Base-by-base conservation (phyloP, 2,113 vertebrate species). In the Tyto alba region DNA sequence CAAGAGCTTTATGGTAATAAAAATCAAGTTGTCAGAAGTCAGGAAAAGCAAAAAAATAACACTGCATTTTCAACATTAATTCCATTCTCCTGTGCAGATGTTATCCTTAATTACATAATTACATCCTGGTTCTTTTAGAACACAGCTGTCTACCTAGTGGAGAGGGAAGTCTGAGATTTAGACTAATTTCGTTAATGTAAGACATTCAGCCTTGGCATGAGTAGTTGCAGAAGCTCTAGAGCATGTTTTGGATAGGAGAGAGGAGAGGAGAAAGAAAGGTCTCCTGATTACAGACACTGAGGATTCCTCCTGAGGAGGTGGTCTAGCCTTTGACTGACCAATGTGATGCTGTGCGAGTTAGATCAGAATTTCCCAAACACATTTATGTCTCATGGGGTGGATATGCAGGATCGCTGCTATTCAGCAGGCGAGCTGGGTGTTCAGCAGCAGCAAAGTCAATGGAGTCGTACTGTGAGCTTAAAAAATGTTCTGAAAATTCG, bases 91-190 rank as follows among this genome's bases (percentile, higher is more conserved):
- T 81, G 52, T 78, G 87, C 94, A 89, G 77, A 94, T 96, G 93
- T 95, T 97, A 67, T 43, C 62, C 40, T 89, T 94, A 92, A 95
- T 95, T 84, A 9, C 59, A 77, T 92, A 92, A 95, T 95, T 89
- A 67, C 77, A 60, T 87, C 69, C 77, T 94, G 87, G 30, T 80
- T 95, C 71, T 30, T 86, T 72, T 45, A 36, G 69, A 93, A 63
- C 66, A 38, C 80, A 92, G 86, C 89, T 93, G 76, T 85, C 80
- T 96, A 14, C 84, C 73, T 75, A 29, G 34, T 82, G 20, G 53
- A 92, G 84, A 63, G 73, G 47, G 60, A 66, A 92, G 53, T 41
- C 87, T 87, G 69, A 63, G 77, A 56, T 81, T 95, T 92, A 88
- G 36, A 22, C 52, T 89, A 30, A 82, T 93, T 95, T 94, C 77